phyloP scores from a whole-genome alignment of 1,140 invertebrate species.

The Archivesica marissinica region DNA sequence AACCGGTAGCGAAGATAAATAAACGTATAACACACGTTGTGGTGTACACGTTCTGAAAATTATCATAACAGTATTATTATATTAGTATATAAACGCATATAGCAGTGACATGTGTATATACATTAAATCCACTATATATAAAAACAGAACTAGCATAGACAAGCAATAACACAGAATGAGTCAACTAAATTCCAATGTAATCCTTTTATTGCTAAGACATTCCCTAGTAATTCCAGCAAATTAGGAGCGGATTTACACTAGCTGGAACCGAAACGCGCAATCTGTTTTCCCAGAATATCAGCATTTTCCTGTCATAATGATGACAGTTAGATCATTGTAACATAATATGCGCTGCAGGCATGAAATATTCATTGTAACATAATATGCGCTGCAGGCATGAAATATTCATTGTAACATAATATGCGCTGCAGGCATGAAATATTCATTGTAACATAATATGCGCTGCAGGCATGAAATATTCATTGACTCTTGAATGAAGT shows the following conservation, averaged over 20 bases:
- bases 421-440: constrained; percentile 22
- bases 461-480: constrained; percentile 29
- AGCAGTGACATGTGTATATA: too few relatives aligned
- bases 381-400: constrained; percentile 4
- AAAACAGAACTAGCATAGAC: too few relatives aligned
- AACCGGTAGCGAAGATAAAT: too few relatives aligned
- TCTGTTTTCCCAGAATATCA: background rate
- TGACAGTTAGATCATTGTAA: constrained; percentile 23
- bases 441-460: constrained; percentile 4
- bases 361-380: constrained; percentile 28
- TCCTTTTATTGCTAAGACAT: too few relatives aligned
- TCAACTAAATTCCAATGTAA: too few relatives aligned
- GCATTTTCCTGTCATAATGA: background rate
- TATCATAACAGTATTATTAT: too few relatives aligned
- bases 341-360: background rate
- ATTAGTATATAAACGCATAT: too few relatives aligned
- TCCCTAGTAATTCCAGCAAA: too few relatives aligned
- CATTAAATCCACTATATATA: too few relatives aligned
- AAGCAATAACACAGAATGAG: too few relatives aligned
- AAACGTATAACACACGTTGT: too few relatives aligned
- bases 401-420: constrained; percentile 13
- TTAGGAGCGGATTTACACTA: background rate
- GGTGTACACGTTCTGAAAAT: too few relatives aligned
- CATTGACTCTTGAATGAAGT: background rate
- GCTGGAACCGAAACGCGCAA: background rate